Percentiles rank a stretch among this genome's conserved stretches.
These are phyloP conservation scores for Lathamus discolor DNA, from an alignment of 2,113 vertebrate species.

Conservation along the genomic window DNA sequence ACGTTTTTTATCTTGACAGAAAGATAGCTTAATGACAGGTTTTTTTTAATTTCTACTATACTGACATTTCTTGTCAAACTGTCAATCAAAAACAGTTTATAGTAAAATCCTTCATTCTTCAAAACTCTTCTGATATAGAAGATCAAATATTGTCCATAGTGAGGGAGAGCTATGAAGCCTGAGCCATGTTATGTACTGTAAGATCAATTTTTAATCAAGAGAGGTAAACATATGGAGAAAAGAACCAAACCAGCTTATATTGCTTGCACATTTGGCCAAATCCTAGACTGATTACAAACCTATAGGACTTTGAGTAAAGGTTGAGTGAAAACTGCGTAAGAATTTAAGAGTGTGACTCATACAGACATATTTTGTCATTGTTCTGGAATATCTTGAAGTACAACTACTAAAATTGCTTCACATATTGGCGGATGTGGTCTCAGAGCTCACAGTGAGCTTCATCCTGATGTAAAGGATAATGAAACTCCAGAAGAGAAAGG, in stretches of 20 bases:
- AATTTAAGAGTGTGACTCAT: neutral
- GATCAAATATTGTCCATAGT: conserved; percentile 22
- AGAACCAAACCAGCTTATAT: neutral
- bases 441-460: neutral
- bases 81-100: conserved; percentile 47
- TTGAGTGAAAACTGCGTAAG: neutral
- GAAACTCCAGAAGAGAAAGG: neutral
- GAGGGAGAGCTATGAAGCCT: neutral
- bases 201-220: conserved; percentile 59
- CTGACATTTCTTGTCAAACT: conserved; percentile 52
- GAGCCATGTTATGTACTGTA: neutral
- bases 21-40: conserved; percentile 41
- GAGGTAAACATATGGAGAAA: conserved; percentile 21
- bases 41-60: conserved; percentile 35
- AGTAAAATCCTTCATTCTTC: conserved; percentile 44
- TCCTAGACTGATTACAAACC: neutral
- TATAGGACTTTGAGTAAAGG: neutral
- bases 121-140: conserved; percentile 3
- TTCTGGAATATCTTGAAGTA: neutral
- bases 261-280: neutral
- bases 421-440: neutral
- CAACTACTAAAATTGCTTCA: neutral
- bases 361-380: neutral
- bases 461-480: neutral
- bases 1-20: conserved; percentile 61